These are phyloP conservation scores for Bujurquina vittata DNA, from an alignment of 2,113 vertebrate species.

Conservation along the genomic window DNA sequence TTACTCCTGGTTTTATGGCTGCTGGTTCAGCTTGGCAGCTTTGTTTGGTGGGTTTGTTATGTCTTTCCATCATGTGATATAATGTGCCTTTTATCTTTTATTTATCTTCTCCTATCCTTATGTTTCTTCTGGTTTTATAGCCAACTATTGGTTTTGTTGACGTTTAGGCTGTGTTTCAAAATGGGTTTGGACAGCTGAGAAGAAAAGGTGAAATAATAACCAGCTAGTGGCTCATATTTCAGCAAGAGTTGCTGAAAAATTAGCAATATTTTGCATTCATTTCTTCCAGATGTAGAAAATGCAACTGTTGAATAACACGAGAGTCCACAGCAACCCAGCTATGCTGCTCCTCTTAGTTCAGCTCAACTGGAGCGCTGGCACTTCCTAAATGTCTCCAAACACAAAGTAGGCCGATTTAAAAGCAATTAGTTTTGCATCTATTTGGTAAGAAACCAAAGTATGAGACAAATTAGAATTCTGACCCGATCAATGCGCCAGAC, in stretches of 20 bases:
- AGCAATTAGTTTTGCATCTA: background rate
- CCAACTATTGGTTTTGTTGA: background rate
- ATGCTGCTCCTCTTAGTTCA: background rate
- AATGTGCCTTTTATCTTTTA: background rate
- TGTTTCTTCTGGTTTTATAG: background rate
- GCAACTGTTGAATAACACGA: background rate
- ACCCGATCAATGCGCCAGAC: background rate
- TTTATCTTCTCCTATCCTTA: background rate
- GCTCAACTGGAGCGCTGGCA: background rate
- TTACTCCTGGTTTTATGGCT: background rate
- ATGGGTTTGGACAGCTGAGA: background rate
- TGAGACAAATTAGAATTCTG: background rate
- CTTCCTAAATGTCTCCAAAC: constrained; percentile 2
- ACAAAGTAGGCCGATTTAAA: background rate
- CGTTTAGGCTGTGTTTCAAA: background rate
- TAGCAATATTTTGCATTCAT: background rate
- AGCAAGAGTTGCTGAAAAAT: background rate
- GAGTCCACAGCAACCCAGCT: background rate
- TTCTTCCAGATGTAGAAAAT: background rate
- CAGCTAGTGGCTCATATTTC: too few relatives aligned
- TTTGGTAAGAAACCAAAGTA: background rate
- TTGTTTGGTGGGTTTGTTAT: background rate
- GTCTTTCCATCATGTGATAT: background rate
- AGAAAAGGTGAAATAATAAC: background rate
- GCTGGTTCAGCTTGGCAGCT: background rate